Evolutionary conservation across 2,797 vertebrate genomes (phyloP), one percentile per base, ranked within the genome.

Genomic region (Ctenopoma kingsleyae): DNA sequence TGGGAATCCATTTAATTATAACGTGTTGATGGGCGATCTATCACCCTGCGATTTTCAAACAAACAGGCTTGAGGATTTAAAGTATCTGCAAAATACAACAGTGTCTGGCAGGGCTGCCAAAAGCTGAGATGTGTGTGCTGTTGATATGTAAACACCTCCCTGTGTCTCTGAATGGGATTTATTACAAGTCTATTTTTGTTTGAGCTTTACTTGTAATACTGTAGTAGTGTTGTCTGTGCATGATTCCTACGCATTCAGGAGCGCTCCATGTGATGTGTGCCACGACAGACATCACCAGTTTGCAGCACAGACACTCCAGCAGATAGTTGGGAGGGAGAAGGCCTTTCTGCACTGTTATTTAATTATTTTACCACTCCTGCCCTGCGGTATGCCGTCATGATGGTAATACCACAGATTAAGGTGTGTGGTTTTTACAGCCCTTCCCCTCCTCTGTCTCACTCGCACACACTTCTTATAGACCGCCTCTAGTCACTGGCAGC

Each of bases 321-420:
- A 74, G 72, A 41, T 11, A 74, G 32, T 59, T 53, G 59, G 77
- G 81, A 79, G 78, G 78, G 62, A 72, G 52, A 56, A 61, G 56
- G 71, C 65, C 70, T 57, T 80, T 62, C 63, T 53, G 41, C 71
- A 54, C 70, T 85, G 75, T 85, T 87, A 87, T 91, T 91, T 92
- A 92, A 93, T 93, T 92, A 91, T 94, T 94, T 91, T 90, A 87
- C 82, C 83, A 78, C 84, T 82, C 84, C 79, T 85, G 87, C 91
- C 92, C 90, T 85, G 80, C 77, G 91, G 89, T 86, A 57, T 74
- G 79, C 81, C 82, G 78, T 88, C 88, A 88, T 86, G 70, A 91
- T 56, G 86, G 73, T 92, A 89, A 91, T 91, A 90, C 88, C 89
- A 85, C 85, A 92, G 88, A 92, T 92, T 92, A 93, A 93, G 89